Evolutionary conservation across 1,140 invertebrate species (phyloP).

Genomic region (Cryptotermes secundus): DNA sequence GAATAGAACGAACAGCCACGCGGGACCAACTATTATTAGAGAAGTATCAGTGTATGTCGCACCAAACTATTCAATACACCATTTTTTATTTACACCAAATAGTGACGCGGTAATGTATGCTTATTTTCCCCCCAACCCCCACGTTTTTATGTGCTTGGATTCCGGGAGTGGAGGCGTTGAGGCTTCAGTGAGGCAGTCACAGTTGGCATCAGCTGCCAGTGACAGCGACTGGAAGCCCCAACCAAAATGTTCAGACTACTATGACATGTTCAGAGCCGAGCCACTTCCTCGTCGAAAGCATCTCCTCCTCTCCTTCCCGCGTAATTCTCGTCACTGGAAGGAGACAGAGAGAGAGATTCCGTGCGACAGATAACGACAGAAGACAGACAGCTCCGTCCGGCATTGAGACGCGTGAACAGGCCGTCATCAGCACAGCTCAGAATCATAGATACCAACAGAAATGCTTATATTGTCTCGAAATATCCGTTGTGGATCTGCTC

Average conservation of each 20-base stretch:
- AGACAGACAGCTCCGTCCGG: background rate
- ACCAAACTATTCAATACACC: no score
- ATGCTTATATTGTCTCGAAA: background rate
- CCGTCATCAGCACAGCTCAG: background rate
- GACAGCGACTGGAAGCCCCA: background rate
- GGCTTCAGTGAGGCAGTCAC: background rate
- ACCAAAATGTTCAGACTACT: background rate
- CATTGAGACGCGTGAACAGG: background rate
- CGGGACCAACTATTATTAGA: no score
- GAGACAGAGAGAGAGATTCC: background rate
- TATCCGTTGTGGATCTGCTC: background rate
- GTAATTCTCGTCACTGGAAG: background rate
- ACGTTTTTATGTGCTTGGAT: background rate
- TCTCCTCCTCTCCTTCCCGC: background rate
- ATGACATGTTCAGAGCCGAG: background rate
- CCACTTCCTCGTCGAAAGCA: background rate
- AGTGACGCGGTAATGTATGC: background rate
- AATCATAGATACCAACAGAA: background rate
- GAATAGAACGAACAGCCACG: no score
- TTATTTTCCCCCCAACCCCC: background rate
- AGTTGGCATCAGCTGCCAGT: background rate
- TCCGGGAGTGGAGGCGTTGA: background rate
- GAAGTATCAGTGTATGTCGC: no score
- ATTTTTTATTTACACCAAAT: background rate
- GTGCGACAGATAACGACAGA: background rate